These are phyloP conservation scores for Microvelia longipes DNA, from an alignment of 1,140 invertebrate species.

Conservation along the genomic window DNA sequence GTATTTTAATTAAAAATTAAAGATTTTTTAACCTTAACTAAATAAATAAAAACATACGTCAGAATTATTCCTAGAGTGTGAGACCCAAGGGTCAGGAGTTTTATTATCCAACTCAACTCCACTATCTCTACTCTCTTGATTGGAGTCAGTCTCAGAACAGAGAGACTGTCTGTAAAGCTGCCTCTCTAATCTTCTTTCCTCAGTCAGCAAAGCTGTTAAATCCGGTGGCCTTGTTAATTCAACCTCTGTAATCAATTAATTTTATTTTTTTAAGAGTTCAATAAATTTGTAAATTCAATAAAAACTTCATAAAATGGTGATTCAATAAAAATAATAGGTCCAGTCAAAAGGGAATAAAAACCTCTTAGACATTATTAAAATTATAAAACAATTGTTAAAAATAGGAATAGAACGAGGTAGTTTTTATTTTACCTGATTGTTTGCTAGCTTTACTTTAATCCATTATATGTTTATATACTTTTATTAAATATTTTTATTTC, in stretches of 20 bases:
- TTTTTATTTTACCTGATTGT: too few species aligned
- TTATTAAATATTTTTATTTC: too few species aligned
- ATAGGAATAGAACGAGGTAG: too few species aligned
- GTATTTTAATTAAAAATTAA: too few species aligned
- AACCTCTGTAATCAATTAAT: slow-evolving; percentile 12
- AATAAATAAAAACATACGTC: too few species aligned
- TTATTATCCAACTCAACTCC: slow-evolving; percentile 52
- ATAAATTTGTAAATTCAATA: not conserved
- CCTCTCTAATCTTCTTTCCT: slow-evolving; percentile 55
- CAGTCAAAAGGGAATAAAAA: not conserved
- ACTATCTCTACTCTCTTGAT: slow-evolving; percentile 51
- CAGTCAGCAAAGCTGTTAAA: slow-evolving; percentile 57
- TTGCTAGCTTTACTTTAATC: too few species aligned
- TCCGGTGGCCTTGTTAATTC: slow-evolving; percentile 47
- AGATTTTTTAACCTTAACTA: too few species aligned
- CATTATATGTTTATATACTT: too few species aligned
- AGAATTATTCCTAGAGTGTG: slow-evolving; percentile 59
- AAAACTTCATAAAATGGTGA: not conserved
- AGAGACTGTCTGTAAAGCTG: slow-evolving; percentile 43
- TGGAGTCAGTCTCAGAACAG: slow-evolving; percentile 35
- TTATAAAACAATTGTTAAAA: not conserved
- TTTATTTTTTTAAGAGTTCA: not conserved
- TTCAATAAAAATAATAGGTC: not conserved
- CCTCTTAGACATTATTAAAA: too few species aligned
- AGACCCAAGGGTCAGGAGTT: slow-evolving; percentile 40